These are phyloP conservation scores for Plectropomus leopardus DNA, from an alignment of 2,113 vertebrate species.

Conservation along the genomic window DNA sequence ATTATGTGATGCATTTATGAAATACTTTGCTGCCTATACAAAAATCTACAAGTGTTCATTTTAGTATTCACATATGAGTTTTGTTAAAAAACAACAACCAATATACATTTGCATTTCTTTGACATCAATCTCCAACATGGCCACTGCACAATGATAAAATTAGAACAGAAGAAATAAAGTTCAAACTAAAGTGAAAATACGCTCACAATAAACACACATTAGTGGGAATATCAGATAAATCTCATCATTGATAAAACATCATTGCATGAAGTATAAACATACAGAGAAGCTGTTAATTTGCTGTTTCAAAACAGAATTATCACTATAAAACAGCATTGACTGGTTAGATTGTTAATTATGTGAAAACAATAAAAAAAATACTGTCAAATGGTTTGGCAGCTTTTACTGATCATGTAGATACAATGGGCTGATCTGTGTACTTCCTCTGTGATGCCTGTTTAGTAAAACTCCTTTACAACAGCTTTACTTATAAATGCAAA, in stretches of 20 bases:
- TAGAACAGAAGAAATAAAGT: neutral
- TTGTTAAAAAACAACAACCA: constrained; percentile 45
- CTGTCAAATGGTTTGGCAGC: constrained; percentile 26
- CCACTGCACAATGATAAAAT: constrained; percentile 41
- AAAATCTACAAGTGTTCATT: constrained; percentile 72
- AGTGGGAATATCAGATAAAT: neutral
- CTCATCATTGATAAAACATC: neutral
- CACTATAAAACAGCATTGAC: constrained; percentile 11
- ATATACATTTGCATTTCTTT: constrained; percentile 41
- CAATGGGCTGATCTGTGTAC: constrained; percentile 21
- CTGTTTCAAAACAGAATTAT: constrained; percentile 28
- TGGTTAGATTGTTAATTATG: neutral
- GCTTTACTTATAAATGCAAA: constrained; percentile 58
- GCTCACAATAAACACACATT: constrained; percentile 12
- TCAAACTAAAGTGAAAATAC: constrained; percentile 7
- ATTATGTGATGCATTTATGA: constrained; percentile 53
- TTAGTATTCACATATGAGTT: constrained; percentile 71
- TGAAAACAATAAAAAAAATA: constrained; percentile 26
- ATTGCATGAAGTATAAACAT: constrained; percentile 22
- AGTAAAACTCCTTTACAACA: constrained; percentile 27
- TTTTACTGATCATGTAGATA: constrained; percentile 14
- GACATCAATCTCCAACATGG: constrained; percentile 52
- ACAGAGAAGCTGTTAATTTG: constrained; percentile 35
- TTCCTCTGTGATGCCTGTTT: constrained; percentile 6
- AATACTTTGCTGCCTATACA: constrained; percentile 72